Evolutionary conservation across 1,140 invertebrate genomes (phyloP).

Genomic region (Drosophila pruinosa): DNA sequence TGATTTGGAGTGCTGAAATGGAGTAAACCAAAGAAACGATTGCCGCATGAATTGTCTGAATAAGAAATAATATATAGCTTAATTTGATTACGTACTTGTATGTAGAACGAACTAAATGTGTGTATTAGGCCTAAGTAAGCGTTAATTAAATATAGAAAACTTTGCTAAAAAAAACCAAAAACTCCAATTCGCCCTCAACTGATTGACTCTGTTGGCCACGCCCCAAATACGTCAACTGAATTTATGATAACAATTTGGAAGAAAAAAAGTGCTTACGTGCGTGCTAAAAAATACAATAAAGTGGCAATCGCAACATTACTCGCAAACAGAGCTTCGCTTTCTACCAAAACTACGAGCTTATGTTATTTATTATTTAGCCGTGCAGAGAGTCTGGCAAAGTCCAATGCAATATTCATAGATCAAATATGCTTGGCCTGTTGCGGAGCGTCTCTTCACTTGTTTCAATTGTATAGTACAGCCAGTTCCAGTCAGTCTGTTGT

Average conservation of each 20-base stretch:
- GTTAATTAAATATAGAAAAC: constrained; percentile 73
- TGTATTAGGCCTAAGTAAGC: constrained; percentile 79
- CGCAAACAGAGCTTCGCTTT: constrained; percentile 56
- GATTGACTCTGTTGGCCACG: constrained; percentile 14
- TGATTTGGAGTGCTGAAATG: neutral
- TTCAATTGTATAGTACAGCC: constrained; percentile 35
- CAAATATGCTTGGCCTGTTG: constrained; percentile 31
- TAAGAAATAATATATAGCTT: constrained; percentile 68
- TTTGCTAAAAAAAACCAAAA: constrained; percentile 51
- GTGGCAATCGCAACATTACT: constrained; percentile 8
- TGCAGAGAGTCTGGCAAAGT: constrained; percentile 37
- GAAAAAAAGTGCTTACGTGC: constrained; percentile 58
- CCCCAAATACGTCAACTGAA: constrained; percentile 34
- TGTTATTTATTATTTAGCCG: constrained; percentile 33
- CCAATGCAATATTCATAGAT: constrained; percentile 71
- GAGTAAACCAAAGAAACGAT: constrained; percentile 71
- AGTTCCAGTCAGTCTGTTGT: constrained; percentile 17
- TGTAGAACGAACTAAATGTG: constrained; percentile 71
- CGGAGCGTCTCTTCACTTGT: constrained; percentile 13
- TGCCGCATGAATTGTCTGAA: constrained; percentile 72
- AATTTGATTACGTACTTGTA: constrained; percentile 57
- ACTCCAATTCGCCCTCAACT: neutral
- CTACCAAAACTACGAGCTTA: constrained; percentile 47
- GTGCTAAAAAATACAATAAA: constrained; percentile 54
- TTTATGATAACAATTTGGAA: constrained; percentile 64